These are phyloP conservation scores for Plecturocebus donacophilus DNA, from an alignment of 2,113 vertebrate species.

Conservation along the genomic window DNA sequence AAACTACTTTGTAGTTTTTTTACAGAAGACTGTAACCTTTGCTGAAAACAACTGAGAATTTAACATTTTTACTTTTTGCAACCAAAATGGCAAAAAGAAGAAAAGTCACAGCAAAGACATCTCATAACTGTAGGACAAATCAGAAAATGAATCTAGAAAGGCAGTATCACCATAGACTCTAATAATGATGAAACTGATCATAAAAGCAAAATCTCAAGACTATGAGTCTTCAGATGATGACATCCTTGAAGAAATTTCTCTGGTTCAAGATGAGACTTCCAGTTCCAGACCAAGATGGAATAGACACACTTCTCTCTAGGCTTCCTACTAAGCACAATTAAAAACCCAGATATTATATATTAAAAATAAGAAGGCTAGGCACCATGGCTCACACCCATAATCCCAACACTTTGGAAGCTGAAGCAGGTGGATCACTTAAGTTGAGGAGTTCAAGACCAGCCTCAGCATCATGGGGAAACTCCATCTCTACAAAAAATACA, in stretches of 20 bases:
- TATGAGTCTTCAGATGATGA: not conserved
- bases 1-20: not conserved
- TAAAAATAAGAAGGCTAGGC: not conserved
- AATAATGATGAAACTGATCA: not conserved
- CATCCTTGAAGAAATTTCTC: not conserved
- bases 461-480: not conserved
- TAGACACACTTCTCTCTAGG: not conserved
- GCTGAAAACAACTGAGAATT: not conserved
- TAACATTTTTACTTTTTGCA: conserved; percentile 13
- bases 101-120: not conserved
- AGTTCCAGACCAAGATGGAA: not conserved
- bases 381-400: not conserved
- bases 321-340: not conserved
- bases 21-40: not conserved
- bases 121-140: not conserved
- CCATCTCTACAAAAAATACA: not conserved
- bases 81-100: not conserved
- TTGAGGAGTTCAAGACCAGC: not conserved
- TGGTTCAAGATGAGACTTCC: not conserved
- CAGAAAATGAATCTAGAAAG: not conserved
- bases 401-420: not conserved
- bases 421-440: not conserved
- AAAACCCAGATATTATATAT: not conserved
- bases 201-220: not conserved
- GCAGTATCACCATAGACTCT: not conserved